Evolutionary conservation across 2,888 invertebrate species (phyloP), one percentile per base, ranked within the genome.

Genomic region (Drosophila lutescens): DNA sequence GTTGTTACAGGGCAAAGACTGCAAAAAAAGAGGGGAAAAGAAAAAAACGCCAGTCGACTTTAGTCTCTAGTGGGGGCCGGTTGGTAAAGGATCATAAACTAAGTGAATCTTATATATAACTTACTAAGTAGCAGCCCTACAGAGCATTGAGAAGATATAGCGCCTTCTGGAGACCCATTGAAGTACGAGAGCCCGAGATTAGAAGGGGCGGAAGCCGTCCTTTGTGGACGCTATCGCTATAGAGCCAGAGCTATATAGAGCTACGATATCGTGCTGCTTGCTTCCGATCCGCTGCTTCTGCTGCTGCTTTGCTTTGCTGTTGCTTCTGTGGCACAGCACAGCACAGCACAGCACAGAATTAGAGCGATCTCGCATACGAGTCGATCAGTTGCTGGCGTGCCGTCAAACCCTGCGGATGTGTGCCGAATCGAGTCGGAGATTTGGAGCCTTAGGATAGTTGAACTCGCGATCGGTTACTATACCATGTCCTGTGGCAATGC

Each of bases 381-480:
- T 66, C 80, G 90, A 86, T 91, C 90, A 92, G 92, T 92, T 91
- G 90, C 78, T 84, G 82, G 86, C 84, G 90, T 88, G 89, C 90
- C 82, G 87, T 91, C 90, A 85, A 80, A 86, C 79, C 80, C 82
- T 84, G 75, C 89, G 91, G 92, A 89, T 91, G 91, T 89, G 85
- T 63, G 43, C 71, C 62, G 47, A 59, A 65, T 69, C 66, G 69
- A 67, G 67, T 66, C 68, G 58, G 61, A 74, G 77, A 75, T 57
- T 76, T 51, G 69, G 46, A 51, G 54, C 43, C 47, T 32, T 26
- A 75, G 67, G 76, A 70, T 41, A 41, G 32, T 17, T 2, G 30
- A 1, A 8, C 30, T 30, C 30, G 30, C 36, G 47, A 59, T 36
- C 57, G 20, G 20, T 26, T 49, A 20, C 13, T 40, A 40, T 26